A percentile compares a stretch with the other conserved stretches of the same genome.
These are phyloP conservation scores for Psittacula derbiana DNA, from an alignment of 2,797 vertebrate species.

Conservation along the genomic window DNA sequence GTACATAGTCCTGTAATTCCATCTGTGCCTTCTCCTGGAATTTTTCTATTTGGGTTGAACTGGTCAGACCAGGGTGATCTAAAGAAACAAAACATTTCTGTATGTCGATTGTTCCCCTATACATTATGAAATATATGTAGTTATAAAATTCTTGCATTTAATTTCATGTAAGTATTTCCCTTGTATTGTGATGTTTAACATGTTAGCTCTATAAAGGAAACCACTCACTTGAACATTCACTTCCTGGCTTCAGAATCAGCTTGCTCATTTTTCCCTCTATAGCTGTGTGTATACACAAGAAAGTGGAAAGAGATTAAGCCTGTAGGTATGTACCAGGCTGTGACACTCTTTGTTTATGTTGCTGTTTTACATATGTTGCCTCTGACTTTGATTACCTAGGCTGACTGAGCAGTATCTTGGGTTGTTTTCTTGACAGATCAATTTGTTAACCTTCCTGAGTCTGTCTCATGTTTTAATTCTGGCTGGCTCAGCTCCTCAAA, in stretches of 20 bases:
- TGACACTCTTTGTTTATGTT: not conserved
- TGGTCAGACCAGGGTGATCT: constrained; percentile 96
- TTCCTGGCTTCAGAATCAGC: not conserved
- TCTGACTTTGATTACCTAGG: not conserved
- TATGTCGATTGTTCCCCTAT: constrained; percentile 37
- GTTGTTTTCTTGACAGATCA: not conserved
- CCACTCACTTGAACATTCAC: not conserved
- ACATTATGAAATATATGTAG: constrained; percentile 21
- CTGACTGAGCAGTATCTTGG: not conserved
- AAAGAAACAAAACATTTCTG: constrained; percentile 64
- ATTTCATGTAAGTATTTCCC: not conserved
- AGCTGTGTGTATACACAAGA: not conserved
- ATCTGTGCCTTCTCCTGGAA: constrained; percentile 99
- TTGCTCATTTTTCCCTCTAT: not conserved
- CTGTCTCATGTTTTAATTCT: not conserved
- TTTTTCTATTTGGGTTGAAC: constrained; percentile 93
- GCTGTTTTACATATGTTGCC: not conserved
- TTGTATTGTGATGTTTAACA: not conserved
- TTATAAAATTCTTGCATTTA: not conserved
- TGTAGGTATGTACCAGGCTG: not conserved
- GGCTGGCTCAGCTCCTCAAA: not conserved
- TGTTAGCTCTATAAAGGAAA: not conserved
- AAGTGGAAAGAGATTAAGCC: not conserved
- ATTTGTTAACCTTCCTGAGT: not conserved
- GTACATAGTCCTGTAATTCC: constrained; percentile 98